phyloP scores from a whole-genome alignment of 2,113 vertebrate species.

The Callorhinus ursinus region DNA sequence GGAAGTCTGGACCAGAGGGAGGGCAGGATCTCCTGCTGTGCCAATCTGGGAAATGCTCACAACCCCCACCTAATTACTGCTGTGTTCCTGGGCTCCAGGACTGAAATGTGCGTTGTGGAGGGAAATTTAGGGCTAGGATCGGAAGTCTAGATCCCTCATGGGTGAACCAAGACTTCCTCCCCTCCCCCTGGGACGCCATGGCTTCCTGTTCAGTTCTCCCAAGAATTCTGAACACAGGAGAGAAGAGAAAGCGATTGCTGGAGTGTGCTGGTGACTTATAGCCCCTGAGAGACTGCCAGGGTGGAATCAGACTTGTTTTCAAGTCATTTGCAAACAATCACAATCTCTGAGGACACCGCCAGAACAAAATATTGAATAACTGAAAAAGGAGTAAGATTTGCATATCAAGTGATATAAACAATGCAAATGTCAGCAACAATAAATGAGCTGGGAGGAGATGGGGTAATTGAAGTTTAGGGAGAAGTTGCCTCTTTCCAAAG shows the following conservation, averaged over 20 bases:
- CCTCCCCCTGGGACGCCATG: neutral
- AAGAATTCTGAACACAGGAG: neutral
- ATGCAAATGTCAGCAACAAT: neutral
- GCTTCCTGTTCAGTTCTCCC: neutral
- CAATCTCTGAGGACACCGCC: neutral
- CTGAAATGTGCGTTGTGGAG: neutral
- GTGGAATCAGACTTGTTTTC: neutral
- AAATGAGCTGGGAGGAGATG: neutral
- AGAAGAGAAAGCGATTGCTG: neutral
- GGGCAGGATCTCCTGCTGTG: neutral
- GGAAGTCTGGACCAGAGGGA: neutral
- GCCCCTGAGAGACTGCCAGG: neutral
- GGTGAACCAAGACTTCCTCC: neutral
- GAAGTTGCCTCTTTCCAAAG: neutral
- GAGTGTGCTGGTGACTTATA: neutral
- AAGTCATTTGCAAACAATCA: constrained; percentile 36
- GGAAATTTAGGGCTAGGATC: neutral
- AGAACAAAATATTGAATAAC: constrained; percentile 1
- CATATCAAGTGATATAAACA: neutral
- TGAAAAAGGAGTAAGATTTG: neutral
- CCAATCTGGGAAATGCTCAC: neutral
- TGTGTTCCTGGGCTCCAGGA: neutral
- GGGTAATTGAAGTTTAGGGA: neutral
- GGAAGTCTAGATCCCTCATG: neutral
- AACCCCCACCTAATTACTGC: neutral